Conservation (phyloP, 2,888 invertebrate species). For the Stictocephala bisonia region DNA sequence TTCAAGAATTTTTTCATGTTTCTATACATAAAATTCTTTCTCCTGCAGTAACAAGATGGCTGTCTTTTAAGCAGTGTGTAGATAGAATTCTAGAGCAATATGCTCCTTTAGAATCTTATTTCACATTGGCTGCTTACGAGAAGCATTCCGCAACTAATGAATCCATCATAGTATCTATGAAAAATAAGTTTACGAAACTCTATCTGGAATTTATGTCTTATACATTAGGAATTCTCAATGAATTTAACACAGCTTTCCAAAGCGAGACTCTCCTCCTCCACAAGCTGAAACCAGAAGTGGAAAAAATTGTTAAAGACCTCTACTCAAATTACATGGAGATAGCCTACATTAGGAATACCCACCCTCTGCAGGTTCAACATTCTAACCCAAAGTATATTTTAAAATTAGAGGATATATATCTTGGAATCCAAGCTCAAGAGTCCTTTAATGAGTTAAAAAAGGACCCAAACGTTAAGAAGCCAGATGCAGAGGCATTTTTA, state of each 20-base stretch:
- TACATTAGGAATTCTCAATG: constrained; percentile 25
- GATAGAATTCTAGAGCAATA: constrained; percentile 29
- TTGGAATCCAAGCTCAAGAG: not conserved
- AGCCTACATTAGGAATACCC: not conserved
- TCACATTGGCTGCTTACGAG: constrained; percentile 21
- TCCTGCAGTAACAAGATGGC: constrained; percentile 22
- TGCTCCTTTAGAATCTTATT: constrained; percentile 1
- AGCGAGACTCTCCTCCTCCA: constrained; percentile 28
- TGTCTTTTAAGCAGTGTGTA: constrained; percentile 19
- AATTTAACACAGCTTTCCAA: constrained; percentile 40
- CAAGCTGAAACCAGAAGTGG: not conserved
- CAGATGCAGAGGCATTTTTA: not conserved
- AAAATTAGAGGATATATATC: not conserved
- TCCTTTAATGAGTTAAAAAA: not conserved
- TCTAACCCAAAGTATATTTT: not conserved
- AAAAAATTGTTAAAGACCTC: constrained; percentile 30
- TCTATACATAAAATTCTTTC: constrained; percentile 21
- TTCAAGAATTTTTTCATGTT: constrained; percentile 34
- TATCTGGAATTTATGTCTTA: constrained; percentile 40
- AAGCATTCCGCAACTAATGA: constrained; percentile 22
- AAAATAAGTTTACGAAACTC: constrained; percentile 11
- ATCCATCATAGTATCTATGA: constrained; percentile 1
- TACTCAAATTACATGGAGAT: not conserved
- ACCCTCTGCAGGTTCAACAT: not conserved
- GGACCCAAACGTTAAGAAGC: not conserved